These are phyloP conservation scores for Indicator maculatus DNA, from an alignment of 2,113 vertebrate genomes.

Conservation along the genomic window DNA sequence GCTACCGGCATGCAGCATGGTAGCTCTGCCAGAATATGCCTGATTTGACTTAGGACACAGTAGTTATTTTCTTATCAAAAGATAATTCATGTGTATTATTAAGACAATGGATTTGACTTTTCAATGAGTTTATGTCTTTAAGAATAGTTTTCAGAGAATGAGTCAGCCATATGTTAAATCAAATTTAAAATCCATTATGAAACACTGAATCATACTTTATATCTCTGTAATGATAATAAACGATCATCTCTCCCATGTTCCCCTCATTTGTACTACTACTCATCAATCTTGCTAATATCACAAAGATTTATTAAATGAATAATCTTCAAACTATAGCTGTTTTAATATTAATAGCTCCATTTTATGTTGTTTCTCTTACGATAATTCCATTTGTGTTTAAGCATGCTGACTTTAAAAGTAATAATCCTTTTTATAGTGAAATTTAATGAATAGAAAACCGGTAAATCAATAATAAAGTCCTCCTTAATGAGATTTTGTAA, in stretches of 20 bases:
- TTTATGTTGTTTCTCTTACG: conserved; percentile 74
- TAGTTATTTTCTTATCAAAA: conserved; percentile 55
- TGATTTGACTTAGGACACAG: conserved; percentile 40
- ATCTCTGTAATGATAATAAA: conserved; percentile 83
- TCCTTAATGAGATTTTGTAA: conserved; percentile 74
- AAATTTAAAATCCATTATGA: conserved; percentile 83
- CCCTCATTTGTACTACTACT: conserved; percentile 75
- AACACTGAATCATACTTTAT: conserved; percentile 81
- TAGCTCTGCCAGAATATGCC: not conserved
- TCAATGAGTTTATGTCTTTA: conserved; percentile 78
- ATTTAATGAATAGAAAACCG: conserved; percentile 78
- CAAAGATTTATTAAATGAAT: conserved; percentile 81
- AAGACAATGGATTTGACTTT: conserved; percentile 77
- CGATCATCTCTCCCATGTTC: conserved; percentile 74
- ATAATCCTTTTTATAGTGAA: conserved; percentile 72
- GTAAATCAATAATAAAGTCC: conserved; percentile 74
- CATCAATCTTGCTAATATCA: conserved; percentile 81
- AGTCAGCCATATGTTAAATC: conserved; percentile 83
- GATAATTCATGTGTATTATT: conserved; percentile 63
- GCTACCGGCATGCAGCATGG: not conserved
- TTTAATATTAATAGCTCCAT: conserved; percentile 79
- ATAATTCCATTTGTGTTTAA: conserved; percentile 71
- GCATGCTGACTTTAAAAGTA: conserved; percentile 72
- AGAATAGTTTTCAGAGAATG: conserved; percentile 77
- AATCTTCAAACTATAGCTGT: conserved; percentile 74